phyloP scores from a whole-genome alignment of 2,888 invertebrate genomes.

The Tricholauxania praeusta region DNA sequence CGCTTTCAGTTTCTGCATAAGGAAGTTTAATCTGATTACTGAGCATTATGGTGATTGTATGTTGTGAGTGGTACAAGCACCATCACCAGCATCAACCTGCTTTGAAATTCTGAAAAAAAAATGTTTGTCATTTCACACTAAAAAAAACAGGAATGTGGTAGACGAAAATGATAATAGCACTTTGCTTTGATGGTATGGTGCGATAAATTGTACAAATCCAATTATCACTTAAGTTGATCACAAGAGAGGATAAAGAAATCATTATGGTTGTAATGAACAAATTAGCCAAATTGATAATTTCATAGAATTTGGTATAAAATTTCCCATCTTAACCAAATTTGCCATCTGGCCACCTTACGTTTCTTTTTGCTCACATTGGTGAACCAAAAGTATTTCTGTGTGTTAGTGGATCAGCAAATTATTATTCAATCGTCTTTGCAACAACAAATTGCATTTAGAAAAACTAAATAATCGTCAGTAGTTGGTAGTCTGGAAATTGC shows the following conservation, averaged over 20 bases:
- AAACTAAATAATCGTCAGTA: no score
- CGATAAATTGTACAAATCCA: slow-evolving; percentile 30
- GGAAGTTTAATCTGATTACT: slow-evolving; percentile 23
- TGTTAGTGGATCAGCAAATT: no score
- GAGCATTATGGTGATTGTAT: slow-evolving; percentile 9
- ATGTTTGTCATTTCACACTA: not conserved
- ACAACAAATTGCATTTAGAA: no score
- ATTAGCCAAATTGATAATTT: no score
- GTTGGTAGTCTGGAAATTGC: no score
- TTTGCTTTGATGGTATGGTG: slow-evolving; percentile 16
- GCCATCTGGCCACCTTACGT: no score
- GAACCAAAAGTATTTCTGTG: no score
- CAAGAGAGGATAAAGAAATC: not conserved
- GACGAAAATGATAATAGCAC: not conserved
- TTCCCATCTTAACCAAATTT: no score
- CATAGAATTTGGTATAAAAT: no score
- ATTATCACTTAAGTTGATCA: slow-evolving; percentile 23
- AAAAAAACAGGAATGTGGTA: not conserved
- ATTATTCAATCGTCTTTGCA: no score
- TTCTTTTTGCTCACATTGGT: no score
- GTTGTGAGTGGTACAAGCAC: not conserved
- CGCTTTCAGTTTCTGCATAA: slow-evolving; percentile 6
- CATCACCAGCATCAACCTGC: slow-evolving; percentile 4
- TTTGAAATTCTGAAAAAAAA: slow-evolving; percentile 19
- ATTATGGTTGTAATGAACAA: no score